Base-by-base conservation (phyloP, 2,888 invertebrate genomes). In the Netelia inedita region DNA sequence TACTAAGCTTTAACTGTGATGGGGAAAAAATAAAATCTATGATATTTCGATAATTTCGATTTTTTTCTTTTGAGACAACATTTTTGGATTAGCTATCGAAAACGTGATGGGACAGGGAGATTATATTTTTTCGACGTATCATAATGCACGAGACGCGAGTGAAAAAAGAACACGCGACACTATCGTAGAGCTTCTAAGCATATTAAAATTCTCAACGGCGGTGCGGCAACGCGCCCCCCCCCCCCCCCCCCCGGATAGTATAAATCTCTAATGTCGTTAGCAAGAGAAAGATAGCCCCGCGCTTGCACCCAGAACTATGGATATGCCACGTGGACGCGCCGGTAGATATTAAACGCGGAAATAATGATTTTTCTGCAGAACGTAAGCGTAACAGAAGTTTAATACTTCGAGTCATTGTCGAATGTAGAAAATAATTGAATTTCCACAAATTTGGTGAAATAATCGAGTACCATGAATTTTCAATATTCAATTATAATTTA, bases 191-290 rank as follows among this genome's bases (percentile, higher is more conserved):
- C 90, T 92, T 91, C 89, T 90, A 89, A 90, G 90, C 89, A 88
- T 90, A 90, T 91, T 90, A 91, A 91, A 90, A 91, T 91, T 92
- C 90, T 88, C 87, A 73, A 74, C 83, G 78, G 76, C 85, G 66
- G 73, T 82, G 65, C 5, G 28, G 28, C 28, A 28, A 28, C 2
- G n/a, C 23, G 14, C 35, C 35, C 35, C 35, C n/a, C 23, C 19
- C 61, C 14, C 43, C 14, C 65, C 65, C 65, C 50, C 65, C n/a
- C n/a, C 5, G 5, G 9, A 9, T 41, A 14, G 10, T 61, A 89
- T 88, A 90, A 91, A 91, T 87, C 90, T 87, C 89, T 90, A 91
- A 92, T 90, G 86, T 89, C 87, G 87, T 92, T 92, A 91, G 88
- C 81, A 85, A 86, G n/a, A 2, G 5, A n/a, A 55, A 57, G 81